Evolutionary conservation across 1,140 invertebrate genomes (phyloP), one percentile per base, ranked within the genome.

Genomic region (Drosophila pseudoobscura): DNA sequence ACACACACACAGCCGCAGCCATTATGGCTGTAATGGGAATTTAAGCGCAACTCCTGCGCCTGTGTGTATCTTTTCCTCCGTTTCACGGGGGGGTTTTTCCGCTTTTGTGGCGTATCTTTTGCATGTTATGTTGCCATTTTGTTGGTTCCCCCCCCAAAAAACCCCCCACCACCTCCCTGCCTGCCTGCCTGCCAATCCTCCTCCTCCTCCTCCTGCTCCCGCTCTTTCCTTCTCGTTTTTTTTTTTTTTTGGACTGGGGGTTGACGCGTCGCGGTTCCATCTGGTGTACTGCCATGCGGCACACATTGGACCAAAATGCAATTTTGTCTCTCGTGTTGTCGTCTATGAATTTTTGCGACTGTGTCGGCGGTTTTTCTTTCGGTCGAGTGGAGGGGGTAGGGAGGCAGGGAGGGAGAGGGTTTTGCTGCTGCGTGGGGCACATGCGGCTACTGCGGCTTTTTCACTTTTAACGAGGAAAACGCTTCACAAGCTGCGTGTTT

Each of bases 11-110:
- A 55, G 56, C 79, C 79, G 71, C 82, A 87, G 78, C 82, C 82
- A 87, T 87, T 87, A 87, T 85, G 82, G 58, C 79, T 80, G 83
- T 87, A 87, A 87, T 87, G 82, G 83, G 82, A 87, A 88, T 87
- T 87, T 87, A 87, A 87, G 83, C 75, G 75, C 83, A 82, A 66
- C 80, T 84, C 62, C 74, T 68, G 83, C 78, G 68, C 60, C 64
- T 85, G 77, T 85, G 55, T 85, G 59, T 62, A 62, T 62, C 60
- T 49, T 59, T 70, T 53, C 55, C 15, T 46, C 49, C 63, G 44
- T 69, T 44, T 39, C 0, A 5, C 31, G 22, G 35, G 70, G 74
- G 76, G 78, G 70, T 59, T 62, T 71, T 88, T 88, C 83, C 83
- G 83, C 72, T 88, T 88, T 77, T 88, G 83, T 52, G 84, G 83